Evolutionary conservation across 37 sponge, comb jelly and placozoan species (phyloP), one percentile per base, ranked within the genome.

Genomic region (Haliclona indistincta): DNA sequence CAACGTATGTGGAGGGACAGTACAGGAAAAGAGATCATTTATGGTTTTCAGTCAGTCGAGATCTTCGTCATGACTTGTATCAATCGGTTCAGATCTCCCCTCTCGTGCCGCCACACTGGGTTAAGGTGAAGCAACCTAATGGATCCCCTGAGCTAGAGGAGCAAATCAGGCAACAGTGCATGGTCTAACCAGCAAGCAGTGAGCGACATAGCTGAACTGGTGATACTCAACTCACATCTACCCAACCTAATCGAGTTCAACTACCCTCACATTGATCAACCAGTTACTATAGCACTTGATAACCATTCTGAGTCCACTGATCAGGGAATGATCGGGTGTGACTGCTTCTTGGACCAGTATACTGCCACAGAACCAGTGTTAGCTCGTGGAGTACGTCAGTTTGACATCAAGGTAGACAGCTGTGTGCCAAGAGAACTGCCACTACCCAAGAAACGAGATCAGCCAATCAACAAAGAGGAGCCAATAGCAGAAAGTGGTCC

Each of bases 71-170:
- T n/a, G 26, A 58, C n/a, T 58, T 58, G 26, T 58, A 58, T 58
- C 6, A 58, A 58, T n/a, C 13, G 11, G 60, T 58, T 26, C 60
- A 25, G 23, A 58, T 58, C 25, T 6, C 60, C 7, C 60, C 60
- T 58, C 6, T n/a, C 7, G 60, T 58, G 6, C 60, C 60, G 6
- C 11, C n/a, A 26, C 60, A 58, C 28, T 58, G 60, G 60, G 60
- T 58, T 6, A 58, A 58, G 60, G 60, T 58, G 51, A 11, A 11
- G 22, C 60, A 58, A 58, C 60, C 60, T 58, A 26, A 58, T 58
- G 60, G 60, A 25, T n/a, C 23, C n/a, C 23, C 60, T n/a, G 60
- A 58, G 22, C n/a, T 58, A 26, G 60, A 58, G n/a, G 60, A 8
- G 23, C 7, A 11, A 25, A 25, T n/a, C 25, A 20, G 25, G n/a